Conservation (phyloP, 2,113 vertebrate genomes). For the Maylandia zebra region DNA sequence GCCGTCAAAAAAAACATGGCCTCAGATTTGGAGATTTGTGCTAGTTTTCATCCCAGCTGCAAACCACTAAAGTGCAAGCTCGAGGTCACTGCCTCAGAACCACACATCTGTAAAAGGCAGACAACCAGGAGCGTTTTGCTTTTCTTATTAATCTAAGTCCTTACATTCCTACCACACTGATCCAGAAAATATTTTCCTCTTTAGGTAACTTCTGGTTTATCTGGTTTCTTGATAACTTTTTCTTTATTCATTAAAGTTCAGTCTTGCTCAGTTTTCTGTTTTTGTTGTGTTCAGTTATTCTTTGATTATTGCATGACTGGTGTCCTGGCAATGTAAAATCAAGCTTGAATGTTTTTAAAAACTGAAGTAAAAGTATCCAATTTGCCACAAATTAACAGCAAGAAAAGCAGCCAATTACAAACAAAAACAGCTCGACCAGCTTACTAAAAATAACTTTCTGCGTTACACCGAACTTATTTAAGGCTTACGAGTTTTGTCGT, state of each 20-base stretch:
- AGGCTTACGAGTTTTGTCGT: not conserved
- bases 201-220: not conserved
- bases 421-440: not conserved
- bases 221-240: not conserved
- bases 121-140: not conserved
- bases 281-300: not conserved
- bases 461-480: not conserved
- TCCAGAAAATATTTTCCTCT: not conserved
- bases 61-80: not conserved
- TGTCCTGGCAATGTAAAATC: not conserved
- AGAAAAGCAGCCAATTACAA: not conserved
- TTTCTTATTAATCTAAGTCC: not conserved
- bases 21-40: not conserved
- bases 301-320: not conserved
- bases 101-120: not conserved
- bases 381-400: not conserved
- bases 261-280: not conserved
- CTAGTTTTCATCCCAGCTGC: not conserved
- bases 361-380: not conserved
- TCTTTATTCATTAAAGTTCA: slow-evolving; percentile 7
- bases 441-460: not conserved
- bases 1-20: not conserved
- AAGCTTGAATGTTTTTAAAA: not conserved
- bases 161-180: not conserved
- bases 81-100: not conserved